Evolutionary conservation across 2,888 invertebrate species (phyloP).

Genomic region (Parnassius smintheus): DNA sequence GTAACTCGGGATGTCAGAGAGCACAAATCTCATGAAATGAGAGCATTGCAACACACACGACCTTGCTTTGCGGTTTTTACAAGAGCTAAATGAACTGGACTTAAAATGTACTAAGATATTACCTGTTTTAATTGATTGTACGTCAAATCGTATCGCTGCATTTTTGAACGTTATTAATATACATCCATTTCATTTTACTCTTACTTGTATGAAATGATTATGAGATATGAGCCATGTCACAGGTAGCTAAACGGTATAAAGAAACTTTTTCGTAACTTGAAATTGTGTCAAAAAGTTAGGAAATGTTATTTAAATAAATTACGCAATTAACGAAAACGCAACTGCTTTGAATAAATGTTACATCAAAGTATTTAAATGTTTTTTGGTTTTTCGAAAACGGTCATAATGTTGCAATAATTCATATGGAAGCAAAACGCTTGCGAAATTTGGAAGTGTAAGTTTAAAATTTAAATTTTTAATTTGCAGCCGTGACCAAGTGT

Average conservation of each 20-base stretch:
- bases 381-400: background rate
- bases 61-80: constrained; percentile 23
- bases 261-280: too few relatives aligned
- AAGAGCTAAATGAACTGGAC: constrained; percentile 20
- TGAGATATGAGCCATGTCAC: background rate
- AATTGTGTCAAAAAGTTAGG: too few relatives aligned
- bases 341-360: too few relatives aligned
- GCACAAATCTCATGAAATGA: constrained; percentile 19
- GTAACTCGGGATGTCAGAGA: constrained; percentile 2
- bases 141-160: too few relatives aligned
- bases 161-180: too few relatives aligned
- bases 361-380: background rate
- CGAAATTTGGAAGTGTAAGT: background rate
- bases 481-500: background rate
- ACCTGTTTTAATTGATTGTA: background rate
- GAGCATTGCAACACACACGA: constrained; percentile 19
- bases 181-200: too few relatives aligned
- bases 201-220: background rate
- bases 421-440: background rate
- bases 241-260: too few relatives aligned
- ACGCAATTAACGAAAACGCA: too few relatives aligned
- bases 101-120: constrained; percentile 4
- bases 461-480: background rate
- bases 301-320: too few relatives aligned
- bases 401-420: background rate